Evolutionary conservation across 2,113 vertebrate species (phyloP).

Genomic region (Pomatostomus ruficeps): DNA sequence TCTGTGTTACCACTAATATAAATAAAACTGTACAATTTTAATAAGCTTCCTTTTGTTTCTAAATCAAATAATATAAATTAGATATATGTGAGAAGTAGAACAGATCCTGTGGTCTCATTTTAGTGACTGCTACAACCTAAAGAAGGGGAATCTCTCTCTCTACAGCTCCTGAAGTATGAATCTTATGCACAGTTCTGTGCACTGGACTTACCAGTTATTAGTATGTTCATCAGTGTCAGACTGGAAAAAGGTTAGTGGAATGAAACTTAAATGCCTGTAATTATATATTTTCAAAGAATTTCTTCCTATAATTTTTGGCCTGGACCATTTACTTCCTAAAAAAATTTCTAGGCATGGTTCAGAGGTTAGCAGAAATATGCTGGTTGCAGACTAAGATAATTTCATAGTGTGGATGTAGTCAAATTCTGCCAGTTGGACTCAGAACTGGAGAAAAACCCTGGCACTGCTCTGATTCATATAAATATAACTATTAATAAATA

Average conservation of each 20-base stretch:
- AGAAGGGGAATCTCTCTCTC: not conserved
- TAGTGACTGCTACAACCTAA: not conserved
- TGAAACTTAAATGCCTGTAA: not conserved
- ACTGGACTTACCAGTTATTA: not conserved
- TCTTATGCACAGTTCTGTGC: not conserved
- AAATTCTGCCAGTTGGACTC: slow-evolving; percentile 23
- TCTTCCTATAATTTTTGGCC: not conserved
- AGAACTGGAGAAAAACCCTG: not conserved
- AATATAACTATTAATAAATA: not conserved
- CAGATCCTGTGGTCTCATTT: not conserved
- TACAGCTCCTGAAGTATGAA: not conserved
- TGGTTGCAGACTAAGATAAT: not conserved
- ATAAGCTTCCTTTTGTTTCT: not conserved
- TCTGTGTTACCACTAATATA: not conserved
- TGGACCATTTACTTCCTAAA: not conserved
- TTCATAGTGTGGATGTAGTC: not conserved
- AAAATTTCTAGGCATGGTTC: not conserved
- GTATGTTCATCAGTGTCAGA: not conserved
- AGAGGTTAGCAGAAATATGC: not conserved
- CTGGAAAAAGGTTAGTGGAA: not conserved
- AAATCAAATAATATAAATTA: not conserved
- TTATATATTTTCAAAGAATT: not conserved
- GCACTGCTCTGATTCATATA: not conserved
- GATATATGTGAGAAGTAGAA: not conserved
- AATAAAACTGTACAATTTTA: not conserved